Evolutionary conservation across 2,797 vertebrate species (phyloP), one percentile per base, ranked within the genome.

Genomic region (Craterocephalus amniculus): DNA sequence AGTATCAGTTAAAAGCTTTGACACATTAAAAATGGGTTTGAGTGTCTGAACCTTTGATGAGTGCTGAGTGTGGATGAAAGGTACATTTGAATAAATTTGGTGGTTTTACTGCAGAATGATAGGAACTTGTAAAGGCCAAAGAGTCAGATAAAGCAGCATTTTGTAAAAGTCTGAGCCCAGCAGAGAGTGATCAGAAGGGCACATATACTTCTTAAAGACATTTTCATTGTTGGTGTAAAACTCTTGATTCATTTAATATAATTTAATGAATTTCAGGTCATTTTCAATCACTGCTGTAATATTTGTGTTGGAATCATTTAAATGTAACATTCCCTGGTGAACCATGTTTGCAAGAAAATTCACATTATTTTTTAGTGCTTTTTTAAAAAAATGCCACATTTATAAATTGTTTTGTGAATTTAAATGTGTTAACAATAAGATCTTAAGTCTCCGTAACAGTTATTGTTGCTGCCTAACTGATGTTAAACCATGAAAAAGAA

Each of bases 301-400:
- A 32, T 84, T 87, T 79, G 81, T 84, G 74, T 73, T 81, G 36
- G 55, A 35, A 60, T 80, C 35, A 58, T 78, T 87, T 61, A 56
- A 58, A 32, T 40, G 58, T 58, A 77, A 67, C 68, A 78, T 31
- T 74, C 77, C 54, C 27, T 63, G 77, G 85, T 76, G 86, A 87
- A 77, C 70, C 13, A 67, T 72, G 67, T 34, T 58, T 38, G 59
- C 55, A 69, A 70, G 24, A 27, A 78, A 76, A 76, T 68, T 81
- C 73, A 58, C 20, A 59, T 22, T 83, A 58, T 69, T 78, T 78
- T 78, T 75, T 48, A 68, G 74, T 80, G 76, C 74, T 85, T 83
- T 76, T n/a, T n/a, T 70, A 58, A 67, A 35, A 65, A 81, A 74
- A 60, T 20, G 20, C 83, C 54, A 79, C 4, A 12, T 74, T 74